Percentiles rank a stretch among this genome's conserved stretches.
Conservation (phyloP, 92 coral and sea anemone genomes). For the Porites lobata region DNA sequence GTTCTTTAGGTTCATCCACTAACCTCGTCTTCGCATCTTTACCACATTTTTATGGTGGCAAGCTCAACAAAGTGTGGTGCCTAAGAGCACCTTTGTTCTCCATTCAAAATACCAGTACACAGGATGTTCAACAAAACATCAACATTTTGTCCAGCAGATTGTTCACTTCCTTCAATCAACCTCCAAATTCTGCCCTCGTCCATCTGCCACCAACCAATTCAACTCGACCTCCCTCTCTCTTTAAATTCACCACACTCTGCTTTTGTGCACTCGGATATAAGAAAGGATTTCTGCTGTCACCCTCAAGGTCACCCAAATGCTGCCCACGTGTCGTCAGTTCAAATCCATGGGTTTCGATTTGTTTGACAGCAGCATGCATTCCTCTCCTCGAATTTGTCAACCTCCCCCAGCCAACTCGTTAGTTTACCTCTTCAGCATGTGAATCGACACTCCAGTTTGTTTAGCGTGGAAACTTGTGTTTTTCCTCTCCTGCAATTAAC, state of each 20-base stretch:
- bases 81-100: conserved; percentile 31
- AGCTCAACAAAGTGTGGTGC: conserved; percentile 44
- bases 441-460: conserved; percentile 41
- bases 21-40: conserved; percentile 56
- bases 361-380: conserved; percentile 38
- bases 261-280: conserved; percentile 22
- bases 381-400: conserved; percentile 47
- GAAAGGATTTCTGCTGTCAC: conserved; percentile 18
- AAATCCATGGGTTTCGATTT: conserved; percentile 27
- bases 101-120: conserved; percentile 47
- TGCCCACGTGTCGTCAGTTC: conserved; percentile 36
- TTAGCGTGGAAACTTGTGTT: conserved; percentile 20
- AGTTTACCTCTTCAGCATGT: conserved; percentile 40
- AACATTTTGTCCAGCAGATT: conserved; percentile 25
- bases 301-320: conserved; percentile 14
- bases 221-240: conserved; percentile 46
- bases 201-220: conserved; percentile 44
- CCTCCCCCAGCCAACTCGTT: conserved; percentile 34
- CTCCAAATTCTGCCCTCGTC: conserved; percentile 47
- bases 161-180: conserved; percentile 40
- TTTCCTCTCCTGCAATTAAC: conserved; percentile 33
- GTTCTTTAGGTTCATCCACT: conserved; percentile 61
- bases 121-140: conserved; percentile 48
- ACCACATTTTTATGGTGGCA: conserved; percentile 44
- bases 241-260: conserved; percentile 53